A percentile compares a stretch with the other conserved stretches of the same genome.
phyloP scores from a whole-genome alignment of 2,113 vertebrate species.

The Grallaria varia region DNA sequence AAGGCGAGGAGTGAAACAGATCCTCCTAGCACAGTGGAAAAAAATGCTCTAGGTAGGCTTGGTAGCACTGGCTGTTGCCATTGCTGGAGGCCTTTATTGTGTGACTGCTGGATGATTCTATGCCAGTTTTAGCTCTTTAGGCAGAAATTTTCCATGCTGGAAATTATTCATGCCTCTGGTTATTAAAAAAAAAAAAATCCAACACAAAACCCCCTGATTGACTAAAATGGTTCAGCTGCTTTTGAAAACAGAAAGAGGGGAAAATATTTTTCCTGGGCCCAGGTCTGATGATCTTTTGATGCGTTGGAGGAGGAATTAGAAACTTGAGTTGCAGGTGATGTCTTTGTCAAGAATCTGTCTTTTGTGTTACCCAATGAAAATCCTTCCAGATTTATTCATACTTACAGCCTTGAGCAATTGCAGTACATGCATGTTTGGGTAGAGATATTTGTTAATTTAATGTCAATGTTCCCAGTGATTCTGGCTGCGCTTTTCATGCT shows the following conservation, averaged over 20 bases:
- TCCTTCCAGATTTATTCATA: neutral
- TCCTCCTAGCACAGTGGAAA: constrained; percentile 51
- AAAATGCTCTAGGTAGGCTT: constrained; percentile 36
- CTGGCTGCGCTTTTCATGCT: neutral
- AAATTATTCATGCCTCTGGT: constrained; percentile 32
- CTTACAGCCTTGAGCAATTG: neutral
- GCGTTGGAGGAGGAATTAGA: neutral
- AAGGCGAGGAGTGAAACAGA: constrained; percentile 35
- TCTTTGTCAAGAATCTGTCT: constrained; percentile 24
- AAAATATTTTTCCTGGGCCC: neutral
- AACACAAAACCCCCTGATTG: neutral
- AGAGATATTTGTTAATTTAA: neutral
- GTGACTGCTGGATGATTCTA: constrained; percentile 23
- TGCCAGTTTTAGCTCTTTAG: constrained; percentile 62
- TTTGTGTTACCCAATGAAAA: neutral
- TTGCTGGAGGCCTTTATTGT: constrained; percentile 48
- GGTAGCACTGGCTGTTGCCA: neutral
- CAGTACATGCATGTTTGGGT: neutral
- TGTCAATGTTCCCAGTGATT: neutral
- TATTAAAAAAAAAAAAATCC: neutral
- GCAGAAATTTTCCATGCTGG: constrained; percentile 54
- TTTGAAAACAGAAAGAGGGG: neutral
- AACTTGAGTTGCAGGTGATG: neutral
- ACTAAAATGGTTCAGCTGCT: neutral
- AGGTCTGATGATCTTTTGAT: neutral